A percentile compares a stretch with the other conserved stretches of the same genome.
phyloP scores from a whole-genome alignment of 2,888 invertebrate species.

The Andrena minutula region DNA sequence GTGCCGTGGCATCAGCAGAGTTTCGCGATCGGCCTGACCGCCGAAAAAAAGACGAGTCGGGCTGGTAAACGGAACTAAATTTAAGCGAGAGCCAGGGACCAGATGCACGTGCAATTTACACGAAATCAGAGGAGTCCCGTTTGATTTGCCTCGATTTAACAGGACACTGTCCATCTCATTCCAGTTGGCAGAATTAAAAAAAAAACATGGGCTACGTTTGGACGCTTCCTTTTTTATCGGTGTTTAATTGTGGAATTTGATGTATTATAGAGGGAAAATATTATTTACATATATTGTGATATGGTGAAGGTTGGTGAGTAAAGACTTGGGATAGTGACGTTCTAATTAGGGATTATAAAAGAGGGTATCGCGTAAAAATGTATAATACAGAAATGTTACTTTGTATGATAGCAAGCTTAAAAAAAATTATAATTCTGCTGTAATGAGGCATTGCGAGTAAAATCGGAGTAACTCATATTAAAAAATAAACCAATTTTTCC shows the following conservation, averaged over 20 bases:
- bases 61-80: conserved; percentile 36
- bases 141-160: background rate
- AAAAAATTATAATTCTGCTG: too few species aligned
- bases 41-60: conserved; percentile 11
- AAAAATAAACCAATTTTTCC: too few species aligned
- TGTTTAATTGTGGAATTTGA: background rate
- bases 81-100: conserved; percentile 29
- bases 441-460: too few species aligned
- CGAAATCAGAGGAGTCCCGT: background rate
- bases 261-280: background rate
- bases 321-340: too few species aligned
- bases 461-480: too few species aligned
- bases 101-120: conserved; percentile 14
- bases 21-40: conserved; percentile 32
- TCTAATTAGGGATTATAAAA: too few species aligned
- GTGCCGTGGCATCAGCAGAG: conserved; percentile 47
- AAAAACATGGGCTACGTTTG: too few species aligned
- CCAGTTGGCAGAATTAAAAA: background rate
- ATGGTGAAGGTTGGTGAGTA: too few species aligned
- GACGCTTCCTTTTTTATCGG: background rate
- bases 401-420: too few species aligned
- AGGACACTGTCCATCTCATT: background rate
- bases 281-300: background rate
- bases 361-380: too few species aligned
- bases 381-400: too few species aligned